Evolutionary conservation across 2,113 vertebrate species (phyloP), one percentile per base, ranked within the genome.

Genomic region (Ploceus nigricollis): DNA sequence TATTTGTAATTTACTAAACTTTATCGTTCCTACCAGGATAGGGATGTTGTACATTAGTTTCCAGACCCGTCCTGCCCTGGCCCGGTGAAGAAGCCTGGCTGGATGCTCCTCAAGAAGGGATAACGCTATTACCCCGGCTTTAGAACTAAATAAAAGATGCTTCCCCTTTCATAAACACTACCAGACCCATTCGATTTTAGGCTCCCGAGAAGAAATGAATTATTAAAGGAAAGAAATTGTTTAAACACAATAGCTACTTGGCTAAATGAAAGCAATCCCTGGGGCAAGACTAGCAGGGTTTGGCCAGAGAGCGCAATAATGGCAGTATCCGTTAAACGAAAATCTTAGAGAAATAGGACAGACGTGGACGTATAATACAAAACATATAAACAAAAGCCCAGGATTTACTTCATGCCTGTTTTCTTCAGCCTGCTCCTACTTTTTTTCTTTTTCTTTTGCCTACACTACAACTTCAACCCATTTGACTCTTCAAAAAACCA

Each of bases 1-100:
- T 91, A 87, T 90, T 82, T 91, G 68, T 90, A 95, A 82, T 93
- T 95, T 87, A 87, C 90, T 92, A 68, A 92, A 88, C 57, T 95
- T 93, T 86, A 65, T 76, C 16, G 42, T 70, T 73, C 50, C 47
- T 65, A 40, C 31, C 19, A 33, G 48, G 71, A 54, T 9, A 35
- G 53, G 40, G n/a, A 91, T 86, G 91, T 57, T 78, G 69, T 58
- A 47, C 60, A 60, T 72, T 70, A 72, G 54, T 64, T 95, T 92
- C 65, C 85, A 82, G 66, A 72, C 22, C 53, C 14, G 2, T 63
- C 21, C 48, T 94, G 28, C 60, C 48, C 40, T 69, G 53, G 6
- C 5, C 47, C 11, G 4, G 24, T 47, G 63, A 40, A 71, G 70
- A 18, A 84, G 13, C 42, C 64, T 23, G 82, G 35, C 66, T 86